Percentiles rank a stretch among this genome's conserved stretches.
Evolutionary conservation across 1,140 invertebrate species (phyloP).

Genomic region (Brachionus sp.): DNA sequence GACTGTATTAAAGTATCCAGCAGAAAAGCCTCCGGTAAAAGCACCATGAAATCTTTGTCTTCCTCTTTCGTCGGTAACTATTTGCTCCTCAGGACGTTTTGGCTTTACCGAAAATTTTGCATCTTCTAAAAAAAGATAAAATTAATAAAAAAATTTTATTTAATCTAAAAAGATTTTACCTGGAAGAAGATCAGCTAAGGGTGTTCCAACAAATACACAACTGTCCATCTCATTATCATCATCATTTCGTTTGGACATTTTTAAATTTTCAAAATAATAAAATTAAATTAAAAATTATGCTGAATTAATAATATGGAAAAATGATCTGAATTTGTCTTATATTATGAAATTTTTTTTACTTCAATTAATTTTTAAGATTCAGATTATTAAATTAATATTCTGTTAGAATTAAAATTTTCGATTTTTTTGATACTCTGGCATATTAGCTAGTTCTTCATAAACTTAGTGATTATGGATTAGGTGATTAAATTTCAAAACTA

Average conservation of each 20-base stretch:
- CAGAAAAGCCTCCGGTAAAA: conserved; percentile 97
- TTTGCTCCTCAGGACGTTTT: conserved; percentile 40
- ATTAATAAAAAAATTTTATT: neutral
- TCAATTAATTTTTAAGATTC: too few species aligned
- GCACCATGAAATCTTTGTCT: conserved; percentile 91
- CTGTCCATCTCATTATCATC: conserved; percentile 13
- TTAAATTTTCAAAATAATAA: neutral
- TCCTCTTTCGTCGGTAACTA: conserved; percentile 40
- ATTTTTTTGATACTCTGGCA: too few species aligned
- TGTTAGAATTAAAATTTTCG: too few species aligned
- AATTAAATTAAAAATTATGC: neutral
- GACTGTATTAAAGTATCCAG: conserved; percentile 94
- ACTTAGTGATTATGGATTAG: too few species aligned
- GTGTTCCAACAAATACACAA: conserved; percentile 34
- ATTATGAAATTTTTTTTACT: neutral
- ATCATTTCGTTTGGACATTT: conserved; percentile 17
- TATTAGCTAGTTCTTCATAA: too few species aligned
- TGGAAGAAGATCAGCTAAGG: neutral
- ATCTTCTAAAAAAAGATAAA: conserved; percentile 8
- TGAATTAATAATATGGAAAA: neutral
- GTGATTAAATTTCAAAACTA: too few species aligned
- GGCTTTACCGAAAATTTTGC: conserved; percentile 43
- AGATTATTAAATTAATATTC: too few species aligned
- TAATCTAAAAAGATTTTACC: neutral
- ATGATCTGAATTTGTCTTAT: neutral